phyloP scores from a whole-genome alignment of 2,113 vertebrate genomes.

The Hypanus sabinus region DNA sequence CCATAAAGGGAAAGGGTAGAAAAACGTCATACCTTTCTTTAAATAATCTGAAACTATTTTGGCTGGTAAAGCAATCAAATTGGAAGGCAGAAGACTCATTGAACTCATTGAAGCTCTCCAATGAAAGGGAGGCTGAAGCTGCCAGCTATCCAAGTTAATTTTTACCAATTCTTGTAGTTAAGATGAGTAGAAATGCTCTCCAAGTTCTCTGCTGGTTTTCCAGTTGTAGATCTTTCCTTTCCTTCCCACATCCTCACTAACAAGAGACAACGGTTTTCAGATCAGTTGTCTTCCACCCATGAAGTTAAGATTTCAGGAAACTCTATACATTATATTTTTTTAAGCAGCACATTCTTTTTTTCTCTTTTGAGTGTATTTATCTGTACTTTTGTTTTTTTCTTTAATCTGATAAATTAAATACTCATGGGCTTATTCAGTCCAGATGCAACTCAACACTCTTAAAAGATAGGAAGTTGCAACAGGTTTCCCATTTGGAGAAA shows the following conservation, averaged over 20 bases:
- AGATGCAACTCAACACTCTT: background rate
- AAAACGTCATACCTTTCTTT: too few relatives aligned
- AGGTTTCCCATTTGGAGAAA: background rate
- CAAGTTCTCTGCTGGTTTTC: background rate
- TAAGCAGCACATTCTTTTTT: too few relatives aligned
- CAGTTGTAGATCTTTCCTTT: background rate
- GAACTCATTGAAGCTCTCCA: too few relatives aligned
- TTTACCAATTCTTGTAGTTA: background rate
- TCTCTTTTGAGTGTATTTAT: too few relatives aligned
- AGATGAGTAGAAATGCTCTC: background rate
- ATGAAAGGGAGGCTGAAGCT: background rate
- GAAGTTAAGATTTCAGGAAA: background rate
- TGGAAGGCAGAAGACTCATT: too few relatives aligned
- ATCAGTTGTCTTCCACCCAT: background rate
- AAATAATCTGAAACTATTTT: too few relatives aligned
- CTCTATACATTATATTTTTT: too few relatives aligned
- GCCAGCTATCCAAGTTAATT: background rate
- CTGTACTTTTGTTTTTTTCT: too few relatives aligned
- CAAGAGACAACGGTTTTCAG: background rate
- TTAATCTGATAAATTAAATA: background rate
- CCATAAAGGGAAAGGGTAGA: too few relatives aligned
- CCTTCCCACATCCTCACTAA: too few relatives aligned
- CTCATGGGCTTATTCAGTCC: background rate
- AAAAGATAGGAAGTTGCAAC: too few relatives aligned
- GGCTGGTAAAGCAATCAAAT: too few relatives aligned